Conservation (phyloP, 2,113 vertebrate genomes). For the Greenwoodochromis staneri region DNA sequence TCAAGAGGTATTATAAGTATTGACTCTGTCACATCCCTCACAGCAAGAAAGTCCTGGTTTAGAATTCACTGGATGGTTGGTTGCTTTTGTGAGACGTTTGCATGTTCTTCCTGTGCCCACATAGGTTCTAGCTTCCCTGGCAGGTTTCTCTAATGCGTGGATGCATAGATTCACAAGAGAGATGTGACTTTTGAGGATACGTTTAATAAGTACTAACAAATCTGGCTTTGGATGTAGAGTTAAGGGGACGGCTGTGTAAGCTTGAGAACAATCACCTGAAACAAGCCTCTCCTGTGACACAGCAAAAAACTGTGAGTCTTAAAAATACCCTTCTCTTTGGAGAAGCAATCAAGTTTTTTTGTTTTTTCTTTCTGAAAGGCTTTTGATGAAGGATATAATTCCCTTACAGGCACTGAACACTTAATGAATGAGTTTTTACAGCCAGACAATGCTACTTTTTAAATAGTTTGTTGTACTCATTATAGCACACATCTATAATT, state of each 20-base stretch:
- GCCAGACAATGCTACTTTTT: neutral
- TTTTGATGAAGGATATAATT: neutral
- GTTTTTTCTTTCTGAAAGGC: neutral
- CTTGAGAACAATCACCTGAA: neutral
- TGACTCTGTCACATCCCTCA: neutral
- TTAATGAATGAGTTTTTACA: slow-evolving; percentile 6
- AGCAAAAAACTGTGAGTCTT: neutral
- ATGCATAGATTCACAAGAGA: neutral
- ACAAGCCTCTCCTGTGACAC: neutral
- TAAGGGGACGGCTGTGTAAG: neutral
- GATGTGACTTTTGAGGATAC: neutral
- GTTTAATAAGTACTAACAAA: neutral
- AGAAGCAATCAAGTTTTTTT: neutral
- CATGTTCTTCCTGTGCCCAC: neutral
- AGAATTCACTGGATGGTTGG: neutral
- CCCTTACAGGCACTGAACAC: neutral
- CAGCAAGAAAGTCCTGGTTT: neutral
- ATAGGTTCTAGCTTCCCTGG: neutral
- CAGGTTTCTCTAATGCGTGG: neutral
- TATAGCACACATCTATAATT: slow-evolving; percentile 16
- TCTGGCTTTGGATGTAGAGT: neutral
- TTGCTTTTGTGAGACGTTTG: neutral
- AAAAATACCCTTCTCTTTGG: neutral
- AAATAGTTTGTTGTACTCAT: slow-evolving; percentile 20
- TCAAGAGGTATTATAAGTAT: neutral